Evolutionary conservation across 2,113 vertebrate genomes (phyloP).

Genomic region (Motacilla alba): DNA sequence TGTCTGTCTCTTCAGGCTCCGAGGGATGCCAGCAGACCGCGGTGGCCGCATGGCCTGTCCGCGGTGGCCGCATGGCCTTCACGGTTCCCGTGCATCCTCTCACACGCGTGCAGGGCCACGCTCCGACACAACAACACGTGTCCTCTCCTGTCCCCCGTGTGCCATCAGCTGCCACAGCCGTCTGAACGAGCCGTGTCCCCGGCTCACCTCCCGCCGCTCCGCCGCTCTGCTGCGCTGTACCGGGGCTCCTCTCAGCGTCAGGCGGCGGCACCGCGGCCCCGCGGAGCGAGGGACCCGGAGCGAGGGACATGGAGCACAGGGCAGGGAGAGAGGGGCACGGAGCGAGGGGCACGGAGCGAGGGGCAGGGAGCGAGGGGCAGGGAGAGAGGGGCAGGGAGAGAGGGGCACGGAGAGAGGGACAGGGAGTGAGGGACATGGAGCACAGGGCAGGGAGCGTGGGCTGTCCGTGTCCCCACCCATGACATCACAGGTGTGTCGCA

Average conservation of each 20-base stretch:
- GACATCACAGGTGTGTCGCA: fast-evolving
- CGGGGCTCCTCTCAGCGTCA: slow-evolving; percentile 42
- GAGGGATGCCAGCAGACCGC: fast-evolving
- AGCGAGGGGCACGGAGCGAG: too few species aligned
- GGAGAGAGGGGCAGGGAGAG: too few species aligned
- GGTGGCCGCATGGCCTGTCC: fast-evolving
- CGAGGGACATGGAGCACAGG: too few species aligned
- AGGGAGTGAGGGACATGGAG: neutral
- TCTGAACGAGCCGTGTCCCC: neutral
- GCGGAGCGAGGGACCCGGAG: neutral
- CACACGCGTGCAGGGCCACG: neutral
- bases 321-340: too few species aligned
- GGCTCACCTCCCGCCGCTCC: neutral
- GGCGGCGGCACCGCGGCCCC: neutral
- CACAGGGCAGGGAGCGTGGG: neutral
- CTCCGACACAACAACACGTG: neutral
- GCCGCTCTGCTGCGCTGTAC: neutral
- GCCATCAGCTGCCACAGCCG: neutral
- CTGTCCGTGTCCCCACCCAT: neutral
- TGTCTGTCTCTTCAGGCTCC: neutral
- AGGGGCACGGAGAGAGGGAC: too few species aligned
- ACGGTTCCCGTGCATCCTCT: neutral
- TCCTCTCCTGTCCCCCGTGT: neutral
- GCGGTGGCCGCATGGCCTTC: neutral
- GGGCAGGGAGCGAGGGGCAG: too few species aligned